phyloP scores from a whole-genome alignment of 64 coral and sea anemone genomes.

The Pocillopora damicornis region DNA sequence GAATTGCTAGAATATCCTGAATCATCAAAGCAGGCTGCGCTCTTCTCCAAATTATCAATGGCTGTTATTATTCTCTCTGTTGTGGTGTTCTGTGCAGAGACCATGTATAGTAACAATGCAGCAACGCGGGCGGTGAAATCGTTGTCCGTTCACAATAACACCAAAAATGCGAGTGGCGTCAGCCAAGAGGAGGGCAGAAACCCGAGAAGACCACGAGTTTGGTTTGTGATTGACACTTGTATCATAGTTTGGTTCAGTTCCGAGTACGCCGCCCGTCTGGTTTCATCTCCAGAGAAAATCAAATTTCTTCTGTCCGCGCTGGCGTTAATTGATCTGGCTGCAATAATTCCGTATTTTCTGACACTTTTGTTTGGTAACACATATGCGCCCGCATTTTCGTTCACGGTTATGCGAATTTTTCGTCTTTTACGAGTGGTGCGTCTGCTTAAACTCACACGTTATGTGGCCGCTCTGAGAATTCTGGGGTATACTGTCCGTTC shows the following conservation, averaged over 20 bases:
- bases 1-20: slow-evolving; percentile 61
- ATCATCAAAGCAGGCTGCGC: slow-evolving; percentile 47
- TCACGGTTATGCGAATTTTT: slow-evolving; percentile 59
- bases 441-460: slow-evolving; percentile 79
- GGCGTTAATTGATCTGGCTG: slow-evolving; percentile 65
- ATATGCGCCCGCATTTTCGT: slow-evolving; percentile 53
- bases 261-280: slow-evolving; percentile 50
- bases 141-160: not conserved
- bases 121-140: not conserved
- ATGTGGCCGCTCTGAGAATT: slow-evolving; percentile 66
- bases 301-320: slow-evolving; percentile 58
- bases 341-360: slow-evolving; percentile 81
- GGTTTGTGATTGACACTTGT: slow-evolving; percentile 79
- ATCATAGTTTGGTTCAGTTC: slow-evolving; percentile 70
- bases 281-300: slow-evolving; percentile 31
- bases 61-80: slow-evolving; percentile 57
- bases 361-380: not conserved
- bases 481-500: slow-evolving; percentile 63
- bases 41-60: slow-evolving; percentile 56
- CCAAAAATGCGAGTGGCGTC: not conserved
- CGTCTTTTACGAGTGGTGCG: slow-evolving; percentile 74
- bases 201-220: slow-evolving; percentile 22
- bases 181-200: not conserved
- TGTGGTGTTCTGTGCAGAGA: slow-evolving; percentile 71
- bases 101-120: not conserved